A percentile compares a stretch with the other conserved stretches of the same genome.
Evolutionary conservation across 2,888 invertebrate genomes (phyloP).

Genomic region (Melipona beecheii): DNA sequence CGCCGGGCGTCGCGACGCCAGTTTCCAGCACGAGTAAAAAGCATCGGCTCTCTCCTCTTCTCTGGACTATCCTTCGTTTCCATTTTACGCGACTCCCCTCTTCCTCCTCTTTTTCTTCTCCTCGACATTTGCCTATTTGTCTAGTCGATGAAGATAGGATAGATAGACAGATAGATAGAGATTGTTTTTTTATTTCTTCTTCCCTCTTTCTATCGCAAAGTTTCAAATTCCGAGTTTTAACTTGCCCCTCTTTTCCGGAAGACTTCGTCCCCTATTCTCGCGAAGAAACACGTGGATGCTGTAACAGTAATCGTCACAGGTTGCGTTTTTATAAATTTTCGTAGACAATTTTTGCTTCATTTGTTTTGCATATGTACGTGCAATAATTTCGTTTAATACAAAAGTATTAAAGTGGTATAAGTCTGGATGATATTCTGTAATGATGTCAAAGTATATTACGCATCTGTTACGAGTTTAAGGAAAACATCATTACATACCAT

Average conservation of each 20-base stretch:
- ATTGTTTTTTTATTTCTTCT: constrained; percentile 13
- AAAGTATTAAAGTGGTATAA: too few species aligned
- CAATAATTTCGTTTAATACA: too few species aligned
- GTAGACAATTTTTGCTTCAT: too few species aligned
- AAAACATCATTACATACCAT: too few species aligned
- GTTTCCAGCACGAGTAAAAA: constrained; percentile 55
- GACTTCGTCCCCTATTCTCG: constrained; percentile 9
- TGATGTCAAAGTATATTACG: too few species aligned
- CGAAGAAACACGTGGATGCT: constrained; percentile 61
- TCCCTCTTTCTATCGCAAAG: background rate
- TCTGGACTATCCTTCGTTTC: constrained; percentile 15
- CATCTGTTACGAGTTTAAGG: too few species aligned
- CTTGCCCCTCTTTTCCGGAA: constrained; percentile 21
- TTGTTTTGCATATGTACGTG: too few species aligned
- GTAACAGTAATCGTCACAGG: background rate
- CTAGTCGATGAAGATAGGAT: constrained; percentile 33
- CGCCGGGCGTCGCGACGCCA: constrained; percentile 66
- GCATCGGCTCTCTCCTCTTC: constrained; percentile 9
- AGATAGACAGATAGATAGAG: background rate
- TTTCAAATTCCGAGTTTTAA: constrained; percentile 1
- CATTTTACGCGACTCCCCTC: constrained; percentile 17
- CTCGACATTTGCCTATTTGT: constrained; percentile 67
- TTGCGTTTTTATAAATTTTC: too few species aligned
- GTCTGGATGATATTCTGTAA: too few species aligned
- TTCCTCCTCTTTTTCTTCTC: background rate